Percentiles rank a stretch among this genome's conserved stretches.
Conservation (phyloP, 2,888 invertebrate species). For the Pristionchus maxplancki region DNA sequence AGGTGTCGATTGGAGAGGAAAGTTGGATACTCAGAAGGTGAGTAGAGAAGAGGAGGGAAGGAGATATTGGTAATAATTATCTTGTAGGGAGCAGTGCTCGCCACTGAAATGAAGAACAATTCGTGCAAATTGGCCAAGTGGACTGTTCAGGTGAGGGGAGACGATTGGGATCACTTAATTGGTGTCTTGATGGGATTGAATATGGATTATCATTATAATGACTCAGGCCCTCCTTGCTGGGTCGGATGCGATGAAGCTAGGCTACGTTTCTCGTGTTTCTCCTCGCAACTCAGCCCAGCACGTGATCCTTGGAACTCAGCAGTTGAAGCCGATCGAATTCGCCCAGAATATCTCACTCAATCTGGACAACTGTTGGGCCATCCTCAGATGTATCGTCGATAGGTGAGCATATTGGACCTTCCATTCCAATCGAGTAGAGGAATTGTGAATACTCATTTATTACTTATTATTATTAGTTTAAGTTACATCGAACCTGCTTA, state of each 20-base stretch:
- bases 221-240: slow-evolving; percentile 88
- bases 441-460: too few relatives aligned
- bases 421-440: too few relatives aligned
- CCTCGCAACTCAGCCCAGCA: slow-evolving; percentile 91
- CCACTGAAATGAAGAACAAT: slow-evolving; percentile 97
- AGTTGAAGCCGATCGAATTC: slow-evolving; percentile 98
- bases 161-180: not conserved
- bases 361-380: slow-evolving; percentile 99
- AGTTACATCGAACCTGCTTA: too few relatives aligned
- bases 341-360: slow-evolving; percentile 98
- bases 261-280: slow-evolving; percentile 96
- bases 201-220: not conserved
- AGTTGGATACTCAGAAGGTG: slow-evolving; percentile 92
- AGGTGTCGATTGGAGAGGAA: slow-evolving; percentile 98
- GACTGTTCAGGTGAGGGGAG: slow-evolving; percentile 84
- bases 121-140: slow-evolving; percentile 99
- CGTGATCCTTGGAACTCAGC: slow-evolving; percentile 84
- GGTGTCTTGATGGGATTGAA: slow-evolving; percentile 79
- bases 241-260: slow-evolving; percentile 97
- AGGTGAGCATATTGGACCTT: too few relatives aligned
- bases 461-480: too few relatives aligned
- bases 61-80: too few relatives aligned
- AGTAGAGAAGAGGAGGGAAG: not conserved
- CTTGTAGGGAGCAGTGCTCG: slow-evolving; percentile 91
- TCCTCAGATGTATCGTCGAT: slow-evolving; percentile 95